A percentile compares a stretch with the other conserved stretches of the same genome.
Evolutionary conservation across 2,888 invertebrate genomes (phyloP).

Genomic region (Ditula angustiorana): DNA sequence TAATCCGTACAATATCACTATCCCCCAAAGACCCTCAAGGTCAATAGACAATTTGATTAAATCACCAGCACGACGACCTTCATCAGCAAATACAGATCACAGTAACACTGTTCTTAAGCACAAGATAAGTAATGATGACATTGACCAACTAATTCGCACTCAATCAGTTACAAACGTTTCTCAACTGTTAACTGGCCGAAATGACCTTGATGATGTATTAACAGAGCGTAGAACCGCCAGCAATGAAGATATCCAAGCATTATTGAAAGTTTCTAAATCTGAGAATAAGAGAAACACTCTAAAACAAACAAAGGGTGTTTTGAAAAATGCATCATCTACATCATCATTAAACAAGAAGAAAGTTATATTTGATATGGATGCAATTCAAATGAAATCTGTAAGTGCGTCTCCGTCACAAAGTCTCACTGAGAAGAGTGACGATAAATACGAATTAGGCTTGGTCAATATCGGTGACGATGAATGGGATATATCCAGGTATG

Average conservation of each 20-base stretch:
- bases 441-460: slow-evolving; percentile 71
- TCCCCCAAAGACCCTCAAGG: slow-evolving; percentile 56
- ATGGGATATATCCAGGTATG: slow-evolving; percentile 84
- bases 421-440: slow-evolving; percentile 72
- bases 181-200: slow-evolving; percentile 44
- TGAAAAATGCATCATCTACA: slow-evolving; percentile 85
- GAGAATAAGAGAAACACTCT: slow-evolving; percentile 55
- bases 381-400: slow-evolving; percentile 82
- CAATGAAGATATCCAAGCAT: slow-evolving; percentile 62
- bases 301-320: slow-evolving; percentile 82
- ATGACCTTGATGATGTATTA: slow-evolving; percentile 35
- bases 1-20: slow-evolving; percentile 51
- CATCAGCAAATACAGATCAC: slow-evolving; percentile 59
- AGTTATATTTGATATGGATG: slow-evolving; percentile 87
- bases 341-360: slow-evolving; percentile 86
- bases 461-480: slow-evolving; percentile 79
- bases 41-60: slow-evolving; percentile 68
- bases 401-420: slow-evolving; percentile 83
- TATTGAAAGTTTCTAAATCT: slow-evolving; percentile 54
- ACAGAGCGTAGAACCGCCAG: slow-evolving; percentile 50
- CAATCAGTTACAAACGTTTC: slow-evolving; percentile 61
- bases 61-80: slow-evolving; percentile 70
- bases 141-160: slow-evolving; percentile 51
- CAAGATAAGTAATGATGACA: slow-evolving; percentile 50
- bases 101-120: slow-evolving; percentile 54